Percentiles rank a stretch among this genome's conserved stretches.
Conservation (phyloP, 2,113 vertebrate genomes). For the Microtus richardsoni region DNA sequence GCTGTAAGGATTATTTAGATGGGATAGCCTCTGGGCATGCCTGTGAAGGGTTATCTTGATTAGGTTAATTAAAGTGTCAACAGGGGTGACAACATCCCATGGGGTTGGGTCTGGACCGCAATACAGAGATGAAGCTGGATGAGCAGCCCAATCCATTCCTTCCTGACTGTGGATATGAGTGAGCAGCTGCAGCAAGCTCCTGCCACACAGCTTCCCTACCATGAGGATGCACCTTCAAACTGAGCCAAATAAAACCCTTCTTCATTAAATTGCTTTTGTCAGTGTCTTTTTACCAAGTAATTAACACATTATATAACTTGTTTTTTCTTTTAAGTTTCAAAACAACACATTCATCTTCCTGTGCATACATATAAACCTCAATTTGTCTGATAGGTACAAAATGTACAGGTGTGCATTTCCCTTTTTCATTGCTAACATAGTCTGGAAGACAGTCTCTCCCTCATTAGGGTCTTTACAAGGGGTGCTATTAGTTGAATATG, state of each 20-base stretch:
- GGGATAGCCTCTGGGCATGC: too few species aligned
- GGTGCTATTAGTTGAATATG: neutral
- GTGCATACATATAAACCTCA: neutral
- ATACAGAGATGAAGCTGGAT: neutral
- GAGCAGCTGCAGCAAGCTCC: neutral
- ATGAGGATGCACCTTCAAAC: neutral
- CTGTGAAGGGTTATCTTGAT: neutral
- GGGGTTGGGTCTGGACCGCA: too few species aligned
- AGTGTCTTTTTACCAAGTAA: neutral
- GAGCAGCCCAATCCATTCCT: neutral
- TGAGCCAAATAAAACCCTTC: neutral
- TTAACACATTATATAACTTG: neutral
- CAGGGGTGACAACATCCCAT: neutral
- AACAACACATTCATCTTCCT: neutral
- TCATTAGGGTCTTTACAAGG: neutral
- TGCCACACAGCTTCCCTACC: neutral
- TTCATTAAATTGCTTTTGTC: neutral
- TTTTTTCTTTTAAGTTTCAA: neutral
- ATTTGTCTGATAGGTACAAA: neutral
- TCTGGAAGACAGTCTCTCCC: neutral
- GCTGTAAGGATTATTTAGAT: too few species aligned
- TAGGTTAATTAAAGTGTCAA: neutral
- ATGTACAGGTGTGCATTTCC: neutral
- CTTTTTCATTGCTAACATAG: neutral
- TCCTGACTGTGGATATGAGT: neutral